Evolutionary conservation across 2,888 invertebrate species (phyloP).

Genomic region (Aphodius granarius): DNA sequence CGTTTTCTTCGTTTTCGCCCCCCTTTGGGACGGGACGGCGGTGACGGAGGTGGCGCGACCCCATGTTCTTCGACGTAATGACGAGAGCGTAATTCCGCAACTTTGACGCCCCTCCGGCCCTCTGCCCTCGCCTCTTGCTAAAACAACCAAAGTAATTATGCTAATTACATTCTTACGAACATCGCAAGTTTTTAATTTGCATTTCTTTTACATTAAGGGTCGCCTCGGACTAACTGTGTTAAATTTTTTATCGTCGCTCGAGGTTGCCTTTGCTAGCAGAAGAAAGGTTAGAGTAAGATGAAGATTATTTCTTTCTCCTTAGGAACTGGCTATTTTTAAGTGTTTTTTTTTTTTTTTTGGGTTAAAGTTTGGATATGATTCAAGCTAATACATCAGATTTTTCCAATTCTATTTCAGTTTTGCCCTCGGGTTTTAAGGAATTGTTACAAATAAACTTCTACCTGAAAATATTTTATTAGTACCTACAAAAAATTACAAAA

Average conservation of each 20-base stretch:
- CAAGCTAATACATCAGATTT: not conserved
- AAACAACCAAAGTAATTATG: constrained; percentile 8
- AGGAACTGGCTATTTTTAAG: too few species aligned
- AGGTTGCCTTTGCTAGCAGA: not conserved
- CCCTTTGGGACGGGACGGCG: not conserved
- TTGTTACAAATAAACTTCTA: too few species aligned
- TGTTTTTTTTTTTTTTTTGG: too few species aligned
- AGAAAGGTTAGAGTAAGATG: not conserved
- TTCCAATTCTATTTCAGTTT: too few species aligned
- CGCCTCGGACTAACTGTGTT: not conserved
- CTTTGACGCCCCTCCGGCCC: not conserved
- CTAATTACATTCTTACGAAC: constrained; percentile 8
- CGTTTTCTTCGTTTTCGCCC: constrained; percentile 7
- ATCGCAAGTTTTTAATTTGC: constrained; percentile 1
- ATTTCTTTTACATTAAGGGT: constrained; percentile 1
- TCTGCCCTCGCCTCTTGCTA: not conserved
- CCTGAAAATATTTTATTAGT: not conserved
- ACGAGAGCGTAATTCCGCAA: not conserved
- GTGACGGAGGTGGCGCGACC: not conserved
- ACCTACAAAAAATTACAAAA: not conserved
- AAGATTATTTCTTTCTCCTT: too few species aligned
- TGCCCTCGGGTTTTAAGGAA: too few species aligned
- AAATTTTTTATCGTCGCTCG: not conserved
- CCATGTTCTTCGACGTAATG: constrained; percentile 9
- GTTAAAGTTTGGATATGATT: too few species aligned